phyloP scores from a whole-genome alignment of 2,797 vertebrate genomes.

The Chiroxiphia lanceolata region DNA sequence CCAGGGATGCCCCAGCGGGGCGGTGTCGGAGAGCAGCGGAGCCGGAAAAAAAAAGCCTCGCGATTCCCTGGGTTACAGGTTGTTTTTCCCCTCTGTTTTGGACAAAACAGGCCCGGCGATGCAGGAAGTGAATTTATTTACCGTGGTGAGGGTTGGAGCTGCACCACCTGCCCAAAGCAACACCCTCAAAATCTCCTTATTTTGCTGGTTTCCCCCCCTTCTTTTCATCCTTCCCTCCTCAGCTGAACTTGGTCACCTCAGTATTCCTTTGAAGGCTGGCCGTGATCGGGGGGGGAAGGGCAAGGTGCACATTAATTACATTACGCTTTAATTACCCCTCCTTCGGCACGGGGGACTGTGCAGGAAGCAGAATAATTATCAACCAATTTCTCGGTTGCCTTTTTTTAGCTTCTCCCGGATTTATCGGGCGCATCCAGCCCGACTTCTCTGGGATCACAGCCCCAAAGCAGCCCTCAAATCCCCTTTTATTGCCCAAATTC shows the following conservation, averaged over 20 bases:
- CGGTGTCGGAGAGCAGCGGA: rapidly evolving
- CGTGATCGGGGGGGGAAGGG: not conserved
- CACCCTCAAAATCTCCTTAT: no score
- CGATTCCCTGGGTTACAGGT: not conserved
- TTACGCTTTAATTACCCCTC: slow-evolving; percentile 53
- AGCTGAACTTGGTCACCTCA: not conserved
- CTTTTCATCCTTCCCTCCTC: not conserved
- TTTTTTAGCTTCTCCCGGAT: not conserved
- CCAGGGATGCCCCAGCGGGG: not conserved
- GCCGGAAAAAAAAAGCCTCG: rapidly evolving
- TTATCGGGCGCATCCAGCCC: not conserved
- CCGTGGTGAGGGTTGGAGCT: not conserved
- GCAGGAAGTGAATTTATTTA: not conserved
- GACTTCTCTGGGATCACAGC: not conserved
- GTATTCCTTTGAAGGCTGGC: not conserved
- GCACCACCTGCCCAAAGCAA: not conserved
- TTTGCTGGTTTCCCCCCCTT: not conserved
- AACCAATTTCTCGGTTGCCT: not conserved
- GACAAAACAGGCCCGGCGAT: not conserved
- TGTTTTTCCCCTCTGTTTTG: not conserved
- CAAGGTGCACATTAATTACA: slow-evolving; percentile 36
- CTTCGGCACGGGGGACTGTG: not conserved
- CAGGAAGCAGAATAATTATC: not conserved
- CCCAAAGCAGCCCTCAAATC: not conserved
- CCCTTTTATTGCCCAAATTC: not conserved